phyloP scores from a whole-genome alignment of 2,797 vertebrate genomes.

The Bucorvus abyssinicus region DNA sequence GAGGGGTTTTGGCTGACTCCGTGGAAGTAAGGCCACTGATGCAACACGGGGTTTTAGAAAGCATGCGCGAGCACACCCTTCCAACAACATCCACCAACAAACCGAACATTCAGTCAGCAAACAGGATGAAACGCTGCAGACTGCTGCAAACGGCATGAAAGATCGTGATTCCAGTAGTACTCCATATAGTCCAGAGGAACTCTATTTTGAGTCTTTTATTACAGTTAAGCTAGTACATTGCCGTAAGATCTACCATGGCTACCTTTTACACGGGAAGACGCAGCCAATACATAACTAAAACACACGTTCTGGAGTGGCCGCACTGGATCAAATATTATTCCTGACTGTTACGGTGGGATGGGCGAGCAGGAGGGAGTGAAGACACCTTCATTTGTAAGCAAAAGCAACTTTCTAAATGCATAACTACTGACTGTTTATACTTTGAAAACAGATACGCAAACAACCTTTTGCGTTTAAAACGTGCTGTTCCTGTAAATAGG shows the following conservation, averaged over 20 bases:
- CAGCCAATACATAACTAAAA: background rate
- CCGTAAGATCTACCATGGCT: background rate
- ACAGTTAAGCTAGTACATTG: accelerated
- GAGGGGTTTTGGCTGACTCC: background rate
- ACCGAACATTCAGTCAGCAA: background rate
- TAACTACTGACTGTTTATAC: background rate
- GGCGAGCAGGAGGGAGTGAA: background rate
- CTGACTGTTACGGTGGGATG: background rate
- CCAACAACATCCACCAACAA: background rate
- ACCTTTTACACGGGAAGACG: background rate
- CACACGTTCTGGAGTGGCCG: background rate
- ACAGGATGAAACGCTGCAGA: background rate
- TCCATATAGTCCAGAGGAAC: background rate
- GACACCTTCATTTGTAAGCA: background rate
- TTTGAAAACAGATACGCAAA: background rate
- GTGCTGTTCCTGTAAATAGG: background rate
- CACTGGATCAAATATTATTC: background rate
- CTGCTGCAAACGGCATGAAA: background rate
- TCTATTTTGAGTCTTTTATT: background rate
- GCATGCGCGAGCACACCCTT: accelerated
- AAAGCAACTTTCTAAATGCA: background rate
- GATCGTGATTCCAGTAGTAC: background rate
- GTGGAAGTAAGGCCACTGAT: background rate
- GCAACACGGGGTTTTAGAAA: background rate
- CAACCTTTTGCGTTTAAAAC: background rate